phyloP scores from a whole-genome alignment of 2,113 vertebrate genomes.

The Equus quagga region DNA sequence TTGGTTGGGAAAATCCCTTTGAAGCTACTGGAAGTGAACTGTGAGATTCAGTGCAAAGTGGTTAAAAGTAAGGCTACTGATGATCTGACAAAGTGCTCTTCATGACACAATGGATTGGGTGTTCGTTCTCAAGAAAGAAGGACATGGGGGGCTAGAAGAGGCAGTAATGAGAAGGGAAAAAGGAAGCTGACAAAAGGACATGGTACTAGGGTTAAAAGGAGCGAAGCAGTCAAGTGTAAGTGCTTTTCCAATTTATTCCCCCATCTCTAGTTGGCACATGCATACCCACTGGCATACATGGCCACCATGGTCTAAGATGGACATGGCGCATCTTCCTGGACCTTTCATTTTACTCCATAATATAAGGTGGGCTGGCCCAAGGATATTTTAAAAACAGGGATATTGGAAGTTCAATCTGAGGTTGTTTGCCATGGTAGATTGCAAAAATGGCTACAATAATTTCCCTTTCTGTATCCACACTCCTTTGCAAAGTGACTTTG shows the following conservation, averaged over 20 bases:
- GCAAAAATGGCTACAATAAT: background rate
- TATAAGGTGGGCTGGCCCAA: background rate
- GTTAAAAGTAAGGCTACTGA: background rate
- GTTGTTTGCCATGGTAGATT: background rate
- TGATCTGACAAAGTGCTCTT: background rate
- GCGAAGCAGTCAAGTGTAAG: background rate
- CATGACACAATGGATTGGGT: background rate
- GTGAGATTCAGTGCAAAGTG: slow-evolving; percentile 5
- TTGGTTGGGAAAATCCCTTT: slow-evolving; percentile 28
- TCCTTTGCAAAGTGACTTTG: background rate
- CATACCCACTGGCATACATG: background rate
- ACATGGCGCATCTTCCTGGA: background rate
- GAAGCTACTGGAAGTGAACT: background rate
- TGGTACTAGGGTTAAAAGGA: background rate
- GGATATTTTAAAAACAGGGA: background rate
- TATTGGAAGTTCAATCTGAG: background rate
- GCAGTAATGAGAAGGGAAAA: background rate
- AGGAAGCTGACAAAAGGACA: background rate
- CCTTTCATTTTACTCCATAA: background rate
- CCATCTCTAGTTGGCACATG: background rate
- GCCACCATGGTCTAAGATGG: background rate
- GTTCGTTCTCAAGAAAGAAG: slow-evolving; percentile 6
- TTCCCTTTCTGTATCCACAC: background rate
- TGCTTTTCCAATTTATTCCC: background rate
- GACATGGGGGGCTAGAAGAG: background rate